Evolutionary conservation across 1,140 invertebrate species (phyloP).

Genomic region (Rhyzopertha dominica): DNA sequence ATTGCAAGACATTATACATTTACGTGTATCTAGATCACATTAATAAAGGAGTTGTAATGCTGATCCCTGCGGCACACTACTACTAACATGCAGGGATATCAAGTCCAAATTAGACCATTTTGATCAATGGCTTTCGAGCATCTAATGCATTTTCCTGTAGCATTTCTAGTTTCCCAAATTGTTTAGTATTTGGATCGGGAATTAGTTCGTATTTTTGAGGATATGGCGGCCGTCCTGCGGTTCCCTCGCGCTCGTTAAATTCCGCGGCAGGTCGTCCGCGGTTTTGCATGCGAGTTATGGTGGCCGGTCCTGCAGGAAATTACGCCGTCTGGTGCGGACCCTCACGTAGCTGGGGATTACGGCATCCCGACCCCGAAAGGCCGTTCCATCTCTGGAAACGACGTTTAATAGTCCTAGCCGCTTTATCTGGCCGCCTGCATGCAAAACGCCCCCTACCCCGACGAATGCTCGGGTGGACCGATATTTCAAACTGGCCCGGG

Average conservation of each 20-base stretch:
- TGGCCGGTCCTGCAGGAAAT: constrained; percentile 23
- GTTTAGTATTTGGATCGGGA: neutral
- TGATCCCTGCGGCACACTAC: too few relatives aligned
- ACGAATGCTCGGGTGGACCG: too few relatives aligned
- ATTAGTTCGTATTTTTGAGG: neutral
- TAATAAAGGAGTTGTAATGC: too few relatives aligned
- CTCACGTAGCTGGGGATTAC: constrained; percentile 30
- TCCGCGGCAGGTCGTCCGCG: constrained; percentile 6
- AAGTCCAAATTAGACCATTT: too few relatives aligned
- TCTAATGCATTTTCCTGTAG: too few relatives aligned
- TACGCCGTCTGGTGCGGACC: constrained; percentile 22
- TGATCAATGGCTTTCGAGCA: too few relatives aligned
- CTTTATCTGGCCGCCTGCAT: constrained; percentile 34
- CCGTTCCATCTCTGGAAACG: constrained; percentile 24
- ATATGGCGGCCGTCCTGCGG: constrained; percentile 2
- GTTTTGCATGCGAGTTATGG: constrained; percentile 10
- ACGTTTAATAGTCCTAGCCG: constrained; percentile 25
- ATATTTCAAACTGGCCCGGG: too few relatives aligned
- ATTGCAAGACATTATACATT: too few relatives aligned
- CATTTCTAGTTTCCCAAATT: too few relatives aligned
- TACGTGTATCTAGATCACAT: too few relatives aligned
- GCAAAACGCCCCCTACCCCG: too few relatives aligned
- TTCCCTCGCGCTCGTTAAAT: constrained; percentile 3
- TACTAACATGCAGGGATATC: too few relatives aligned
- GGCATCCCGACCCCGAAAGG: constrained; percentile 20